Evolutionary conservation across 2,113 vertebrate species (phyloP).

Genomic region (Mormoops blainvillei): DNA sequence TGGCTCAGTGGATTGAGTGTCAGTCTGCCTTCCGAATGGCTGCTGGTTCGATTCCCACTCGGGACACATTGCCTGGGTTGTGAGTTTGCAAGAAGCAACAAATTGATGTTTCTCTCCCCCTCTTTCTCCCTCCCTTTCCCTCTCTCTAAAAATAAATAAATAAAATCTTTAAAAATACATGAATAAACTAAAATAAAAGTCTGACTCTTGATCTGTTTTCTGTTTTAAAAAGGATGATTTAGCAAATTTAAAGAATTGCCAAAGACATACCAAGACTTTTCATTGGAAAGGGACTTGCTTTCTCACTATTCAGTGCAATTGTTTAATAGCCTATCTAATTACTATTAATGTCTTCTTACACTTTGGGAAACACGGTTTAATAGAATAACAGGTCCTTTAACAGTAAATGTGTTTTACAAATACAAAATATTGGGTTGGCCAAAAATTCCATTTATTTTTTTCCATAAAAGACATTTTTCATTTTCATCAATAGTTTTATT

Average conservation of each 20-base stretch:
- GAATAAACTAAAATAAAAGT: neutral
- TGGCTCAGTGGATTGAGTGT: too few species aligned
- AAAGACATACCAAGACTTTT: neutral
- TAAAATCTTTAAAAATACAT: neutral
- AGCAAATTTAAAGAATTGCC: neutral
- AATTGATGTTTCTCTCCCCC: too few species aligned
- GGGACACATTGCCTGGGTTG: too few species aligned
- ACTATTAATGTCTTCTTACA: neutral
- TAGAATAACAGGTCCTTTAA: neutral
- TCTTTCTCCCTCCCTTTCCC: too few species aligned
- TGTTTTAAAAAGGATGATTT: neutral
- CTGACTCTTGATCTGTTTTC: neutral
- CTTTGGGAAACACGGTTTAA: neutral
- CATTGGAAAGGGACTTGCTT: neutral
- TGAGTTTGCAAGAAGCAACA: too few species aligned
- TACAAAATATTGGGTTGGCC: neutral
- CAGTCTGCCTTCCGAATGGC: too few species aligned
- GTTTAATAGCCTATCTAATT: neutral
- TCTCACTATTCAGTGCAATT: neutral
- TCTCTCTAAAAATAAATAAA: too few species aligned
- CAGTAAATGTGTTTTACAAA: neutral
- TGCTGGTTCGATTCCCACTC: too few species aligned
- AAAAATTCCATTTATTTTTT: too few species aligned
- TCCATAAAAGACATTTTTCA: too few species aligned
- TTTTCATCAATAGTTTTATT: too few species aligned